Evolutionary conservation across 2,888 invertebrate species (phyloP), one percentile per base, ranked within the genome.

Genomic region (Cistogaster globosa): DNA sequence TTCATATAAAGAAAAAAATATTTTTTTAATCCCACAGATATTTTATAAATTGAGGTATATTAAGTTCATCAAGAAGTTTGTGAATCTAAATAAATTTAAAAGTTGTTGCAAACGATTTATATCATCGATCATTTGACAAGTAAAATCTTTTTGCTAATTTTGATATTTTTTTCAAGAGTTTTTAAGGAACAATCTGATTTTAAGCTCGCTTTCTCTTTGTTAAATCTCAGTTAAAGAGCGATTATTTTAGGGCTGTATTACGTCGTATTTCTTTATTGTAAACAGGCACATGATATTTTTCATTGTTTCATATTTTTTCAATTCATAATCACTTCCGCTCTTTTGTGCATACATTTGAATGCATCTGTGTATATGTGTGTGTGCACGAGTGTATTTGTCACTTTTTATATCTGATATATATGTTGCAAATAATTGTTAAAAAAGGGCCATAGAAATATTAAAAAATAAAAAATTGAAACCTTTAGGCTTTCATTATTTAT

Each of bases 321-420:
- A 74, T 69, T 80, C 72, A 62, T 84, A 84, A 84, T 78, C 81
- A 84, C 74, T 81, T 84, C 84, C 84, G 77, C 63, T 79, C 57
- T 74, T 78, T 53, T 63, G 58, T 65, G 55, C 26, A 69, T 32
- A 38, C 42, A 36, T 60, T 57, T 38, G 20, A 67, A 53, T 58
- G 9, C 57, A 51, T 58, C 20, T 57, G 26, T 9, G 16, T 53
- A 45, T 18, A 36, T 53, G 18, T 65, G 12, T 42, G 22, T n/a
- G 45, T 53, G 48, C 53, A 18, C 42, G 18, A 51, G 12, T 42
- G 22, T 45, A 42, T n/a, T 38, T 53, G 55, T 63, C 12, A 63
- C 22, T 45, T 22, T 55, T 60, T 20, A n/a, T 62, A 60, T 53
- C 36, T 36, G 18, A 80, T 80, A 42, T 32, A 26, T 58, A 12